Conservation (phyloP, 2,888 invertebrate species). For the Machimus rusticus region DNA sequence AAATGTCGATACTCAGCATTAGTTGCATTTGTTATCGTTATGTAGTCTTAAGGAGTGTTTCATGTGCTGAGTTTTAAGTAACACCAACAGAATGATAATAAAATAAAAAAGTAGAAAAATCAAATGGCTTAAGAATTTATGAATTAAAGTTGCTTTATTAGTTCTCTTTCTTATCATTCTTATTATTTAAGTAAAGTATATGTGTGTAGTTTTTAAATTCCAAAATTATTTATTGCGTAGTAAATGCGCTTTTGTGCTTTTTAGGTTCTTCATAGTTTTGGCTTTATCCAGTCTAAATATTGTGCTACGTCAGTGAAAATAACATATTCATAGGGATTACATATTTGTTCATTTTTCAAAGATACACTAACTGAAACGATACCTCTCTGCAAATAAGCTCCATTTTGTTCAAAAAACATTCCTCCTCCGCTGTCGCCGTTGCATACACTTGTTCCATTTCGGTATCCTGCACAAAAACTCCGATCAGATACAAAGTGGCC, state of each 20-base stretch:
- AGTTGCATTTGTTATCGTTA: too few species aligned
- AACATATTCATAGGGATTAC: conserved; percentile 63
- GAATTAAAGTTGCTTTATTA: too few species aligned
- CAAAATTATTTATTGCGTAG: too few species aligned
- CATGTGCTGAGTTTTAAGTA: too few species aligned
- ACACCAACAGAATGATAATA: too few species aligned
- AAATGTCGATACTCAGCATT: too few species aligned
- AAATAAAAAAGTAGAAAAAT: too few species aligned
- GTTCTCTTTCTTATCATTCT: too few species aligned
- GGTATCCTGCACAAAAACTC: conserved; percentile 47
- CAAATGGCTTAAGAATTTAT: too few species aligned
- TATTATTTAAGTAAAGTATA: too few species aligned
- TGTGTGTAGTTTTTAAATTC: too few species aligned
- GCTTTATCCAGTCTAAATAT: conserved; percentile 56
- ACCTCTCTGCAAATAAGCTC: conserved; percentile 42
- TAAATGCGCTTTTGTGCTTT: background rate
- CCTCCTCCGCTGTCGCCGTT: conserved; percentile 67
- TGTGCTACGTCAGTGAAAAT: conserved; percentile 63
- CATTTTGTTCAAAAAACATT: conserved; percentile 55
- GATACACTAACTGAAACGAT: conserved; percentile 45
- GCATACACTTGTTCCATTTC: conserved; percentile 62
- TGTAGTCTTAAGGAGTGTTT: too few species aligned
- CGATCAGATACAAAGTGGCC: conserved; percentile 42
- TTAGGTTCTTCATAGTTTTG: background rate
- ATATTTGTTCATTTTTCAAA: conserved; percentile 54